Evolutionary conservation across 2,888 invertebrate genomes (phyloP), one percentile per base, ranked within the genome.

Genomic region (Sarcophaga carnaria): DNA sequence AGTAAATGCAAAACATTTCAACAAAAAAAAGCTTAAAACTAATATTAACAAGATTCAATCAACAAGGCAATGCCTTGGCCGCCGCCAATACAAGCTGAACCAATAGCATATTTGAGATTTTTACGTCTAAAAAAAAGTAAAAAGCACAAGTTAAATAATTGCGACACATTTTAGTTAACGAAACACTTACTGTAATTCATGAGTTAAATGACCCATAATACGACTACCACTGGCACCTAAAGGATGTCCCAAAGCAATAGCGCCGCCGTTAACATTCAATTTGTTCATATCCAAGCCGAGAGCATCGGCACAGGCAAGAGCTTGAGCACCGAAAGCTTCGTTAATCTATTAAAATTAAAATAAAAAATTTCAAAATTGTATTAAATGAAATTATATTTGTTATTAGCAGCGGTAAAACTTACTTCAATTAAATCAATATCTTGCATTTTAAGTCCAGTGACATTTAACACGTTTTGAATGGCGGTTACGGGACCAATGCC

Each of bases 71-170:
- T 99, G 85, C 99, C 99, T 94, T 99, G 99, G 3, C 99, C 99
- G 67, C 99, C 99, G 47, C 99, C 99, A 94, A 99, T 99, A 93
- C 99, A 99, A 0, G 99, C 99, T 0, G 99, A 97, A 12, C 99
- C 99, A 92, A 99, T 96, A 54, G 96, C 99, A 85, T 96, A 95
- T 93, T 98, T 98, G 45, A 96, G 95, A 70, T 96, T 96, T 88
- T 96, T 96, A 88, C 98, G 96, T 94, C 98, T 98, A 78, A 5
- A 70, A 37, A 54, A 62, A 76, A 77, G 37, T 37, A 87, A 20
- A 12, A 10, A 2, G 22, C 45, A 63, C 62, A 22, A 66, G 37
- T 27, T 47, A 63, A 8, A 37, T 37, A 37, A 37, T 37, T 3
- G 37, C 2, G 10, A 2, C 4, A 17, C 4, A 37, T 63, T 37